phyloP scores from a whole-genome alignment of 2,113 vertebrate genomes.

The Phaethornis superciliosus region DNA sequence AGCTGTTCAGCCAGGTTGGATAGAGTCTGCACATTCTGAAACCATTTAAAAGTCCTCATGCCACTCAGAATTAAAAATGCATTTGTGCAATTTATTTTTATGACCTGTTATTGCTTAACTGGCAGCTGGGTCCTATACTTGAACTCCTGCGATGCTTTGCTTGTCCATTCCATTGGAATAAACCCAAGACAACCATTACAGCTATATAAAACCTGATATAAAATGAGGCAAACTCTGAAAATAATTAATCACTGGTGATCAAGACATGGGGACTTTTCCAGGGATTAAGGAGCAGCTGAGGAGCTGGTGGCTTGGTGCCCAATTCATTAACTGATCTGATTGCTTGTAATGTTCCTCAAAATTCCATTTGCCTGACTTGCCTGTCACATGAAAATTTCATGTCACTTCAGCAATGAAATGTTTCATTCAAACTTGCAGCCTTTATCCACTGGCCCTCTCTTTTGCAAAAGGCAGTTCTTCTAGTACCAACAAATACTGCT shows the following conservation, averaged over 20 bases:
- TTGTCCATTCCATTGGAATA: not conserved
- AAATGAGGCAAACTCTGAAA: conserved; percentile 61
- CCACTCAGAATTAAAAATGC: conserved; percentile 65
- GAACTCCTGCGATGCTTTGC: conserved; percentile 2
- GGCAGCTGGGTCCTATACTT: conserved; percentile 55
- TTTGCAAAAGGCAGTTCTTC: not conserved
- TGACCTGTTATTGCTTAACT: conserved; percentile 60
- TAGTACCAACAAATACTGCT: not conserved
- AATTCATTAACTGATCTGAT: conserved; percentile 45
- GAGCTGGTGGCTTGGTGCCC: conserved; percentile 33
- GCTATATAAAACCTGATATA: conserved; percentile 13
- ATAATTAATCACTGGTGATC: conserved; percentile 55
- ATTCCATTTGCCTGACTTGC: conserved; percentile 36
- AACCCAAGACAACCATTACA: conserved; percentile 34
- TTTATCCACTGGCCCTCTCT: not conserved
- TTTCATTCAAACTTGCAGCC: not conserved
- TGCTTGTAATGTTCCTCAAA: conserved; percentile 20
- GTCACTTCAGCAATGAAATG: conserved; percentile 24
- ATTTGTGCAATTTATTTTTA: conserved; percentile 68
- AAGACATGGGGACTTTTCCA: conserved; percentile 44
- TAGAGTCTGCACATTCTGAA: not conserved
- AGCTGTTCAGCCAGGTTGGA: not conserved
- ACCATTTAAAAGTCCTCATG: conserved; percentile 31
- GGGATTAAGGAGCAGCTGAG: conserved; percentile 17
- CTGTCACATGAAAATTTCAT: not conserved